Evolutionary conservation across 1,140 invertebrate species (phyloP), one percentile per base, ranked within the genome.

Genomic region (Formica selysi): DNA sequence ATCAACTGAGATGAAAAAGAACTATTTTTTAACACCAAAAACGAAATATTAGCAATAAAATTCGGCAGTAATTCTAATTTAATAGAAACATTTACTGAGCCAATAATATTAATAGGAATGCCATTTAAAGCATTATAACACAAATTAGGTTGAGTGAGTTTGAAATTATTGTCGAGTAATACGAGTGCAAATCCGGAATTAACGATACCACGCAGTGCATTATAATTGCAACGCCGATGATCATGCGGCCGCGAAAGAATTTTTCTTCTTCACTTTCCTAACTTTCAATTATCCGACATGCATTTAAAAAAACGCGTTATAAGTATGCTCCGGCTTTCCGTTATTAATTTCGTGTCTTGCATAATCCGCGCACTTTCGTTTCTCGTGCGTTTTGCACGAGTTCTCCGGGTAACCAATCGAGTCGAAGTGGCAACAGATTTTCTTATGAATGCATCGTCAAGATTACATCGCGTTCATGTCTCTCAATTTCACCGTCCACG

Each of bases 261-360:
- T 71, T 44, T 32, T 36, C 6, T 10, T 26, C 57, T 65, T 29
- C 26, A 29, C 26, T 29, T 51, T 51, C 22, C 22, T 26, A 61
- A 76, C 54, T 68, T 68, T 54, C 64, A 54, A 13, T 38, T 68
- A 70, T 68, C 6, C 44, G 32, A 11, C n/a, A 80, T 32, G 44
- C 36, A 22, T 51, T 54, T 22, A 36, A 13, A 36, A 13, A 68
- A 59, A 71, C 19, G 3, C 26, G n/a, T 36, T n/a, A 38, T 51
- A 26, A 67, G 32, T 54, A 38, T 32, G 70, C n/a, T 62, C 26
- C 16, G 13, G 13, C 44, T 48, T 48, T 62, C 71, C 65, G 59
- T 84, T 85, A 87, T 86, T 86, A 79, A 87, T 87, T 87, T 86
- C 32, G 54, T 29, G 36, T 16, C 16, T 87, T 86, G 32, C 65